These are phyloP conservation scores for Montipora cactus DNA, from an alignment of 64 coral and sea anemone species.

Conservation along the genomic window DNA sequence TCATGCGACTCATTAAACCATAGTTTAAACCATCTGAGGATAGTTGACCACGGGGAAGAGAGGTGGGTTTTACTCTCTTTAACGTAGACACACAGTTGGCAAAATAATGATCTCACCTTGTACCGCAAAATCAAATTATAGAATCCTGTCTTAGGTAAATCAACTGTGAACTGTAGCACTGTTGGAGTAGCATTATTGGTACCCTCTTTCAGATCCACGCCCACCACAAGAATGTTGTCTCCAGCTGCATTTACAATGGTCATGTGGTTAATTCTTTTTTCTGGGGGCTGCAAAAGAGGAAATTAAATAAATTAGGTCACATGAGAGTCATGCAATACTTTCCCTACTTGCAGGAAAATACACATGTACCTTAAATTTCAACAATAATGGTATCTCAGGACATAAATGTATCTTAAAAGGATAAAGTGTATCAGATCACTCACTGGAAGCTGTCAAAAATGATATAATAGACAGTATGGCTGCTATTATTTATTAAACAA, in stretches of 20 bases:
- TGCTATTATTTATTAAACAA: too few species aligned
- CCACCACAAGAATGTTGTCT: constrained; percentile 66
- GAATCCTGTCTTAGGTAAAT: constrained; percentile 71
- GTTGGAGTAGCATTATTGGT: constrained; percentile 26
- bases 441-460: too few species aligned
- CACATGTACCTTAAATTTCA: too few species aligned
- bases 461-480: too few species aligned
- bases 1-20: too few species aligned
- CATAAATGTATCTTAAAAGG: too few species aligned
- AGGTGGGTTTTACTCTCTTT: too few species aligned
- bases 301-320: not conserved
- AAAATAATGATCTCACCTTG: constrained; percentile 41
- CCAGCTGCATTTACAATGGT: constrained; percentile 52
- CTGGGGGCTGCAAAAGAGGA: constrained; percentile 38
- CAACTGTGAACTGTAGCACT: constrained; percentile 51
- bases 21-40: too few species aligned
- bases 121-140: constrained; percentile 67
- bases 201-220: constrained; percentile 59
- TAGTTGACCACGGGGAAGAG: too few species aligned
- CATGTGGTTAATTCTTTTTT: constrained; percentile 72
- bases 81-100: too few species aligned
- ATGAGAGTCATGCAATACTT: not conserved
- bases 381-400: too few species aligned
- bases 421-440: too few species aligned
- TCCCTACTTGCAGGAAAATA: not conserved